Evolutionary conservation across 2,888 invertebrate species (phyloP).

Genomic region (Myopa testacea): DNA sequence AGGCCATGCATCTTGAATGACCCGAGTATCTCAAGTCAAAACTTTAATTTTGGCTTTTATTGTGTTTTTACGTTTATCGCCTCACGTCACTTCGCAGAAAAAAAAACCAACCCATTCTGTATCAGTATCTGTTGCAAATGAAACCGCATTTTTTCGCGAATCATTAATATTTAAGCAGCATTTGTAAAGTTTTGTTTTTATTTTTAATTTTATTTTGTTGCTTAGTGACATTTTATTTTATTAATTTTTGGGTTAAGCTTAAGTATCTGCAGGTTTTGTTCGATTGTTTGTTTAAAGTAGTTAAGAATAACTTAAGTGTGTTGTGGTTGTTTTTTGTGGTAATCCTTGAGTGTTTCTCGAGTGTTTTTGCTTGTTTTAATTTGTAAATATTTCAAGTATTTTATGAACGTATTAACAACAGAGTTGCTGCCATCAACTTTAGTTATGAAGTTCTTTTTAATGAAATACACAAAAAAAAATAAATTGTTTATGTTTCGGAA

Average conservation of each 20-base stretch:
- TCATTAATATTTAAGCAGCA: too few species aligned
- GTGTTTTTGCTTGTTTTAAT: background rate
- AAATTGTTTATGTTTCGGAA: too few species aligned
- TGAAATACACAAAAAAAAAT: too few species aligned
- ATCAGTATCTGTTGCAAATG: conserved; percentile 8
- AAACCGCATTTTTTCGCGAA: background rate
- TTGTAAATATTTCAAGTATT: conserved; percentile 9
- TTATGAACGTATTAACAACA: background rate
- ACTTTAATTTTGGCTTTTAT: conserved; percentile 26
- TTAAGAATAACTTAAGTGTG: background rate
- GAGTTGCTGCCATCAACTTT: too few species aligned
- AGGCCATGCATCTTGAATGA: background rate
- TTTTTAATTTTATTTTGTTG: background rate
- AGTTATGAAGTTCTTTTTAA: too few species aligned
- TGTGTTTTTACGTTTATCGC: background rate
- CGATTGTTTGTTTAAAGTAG: background rate
- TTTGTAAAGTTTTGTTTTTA: too few species aligned
- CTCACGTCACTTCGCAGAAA: background rate
- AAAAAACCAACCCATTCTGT: background rate
- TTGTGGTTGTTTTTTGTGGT: background rate
- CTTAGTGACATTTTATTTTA: conserved; percentile 18
- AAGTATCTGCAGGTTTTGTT: conserved; percentile 8
- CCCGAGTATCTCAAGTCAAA: conserved; percentile 4
- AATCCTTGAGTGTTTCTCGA: background rate
- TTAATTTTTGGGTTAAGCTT: conserved; percentile 19